These are phyloP conservation scores for Agonopterix alstromeriana DNA, from an alignment of 2,888 invertebrate genomes.

Conservation along the genomic window DNA sequence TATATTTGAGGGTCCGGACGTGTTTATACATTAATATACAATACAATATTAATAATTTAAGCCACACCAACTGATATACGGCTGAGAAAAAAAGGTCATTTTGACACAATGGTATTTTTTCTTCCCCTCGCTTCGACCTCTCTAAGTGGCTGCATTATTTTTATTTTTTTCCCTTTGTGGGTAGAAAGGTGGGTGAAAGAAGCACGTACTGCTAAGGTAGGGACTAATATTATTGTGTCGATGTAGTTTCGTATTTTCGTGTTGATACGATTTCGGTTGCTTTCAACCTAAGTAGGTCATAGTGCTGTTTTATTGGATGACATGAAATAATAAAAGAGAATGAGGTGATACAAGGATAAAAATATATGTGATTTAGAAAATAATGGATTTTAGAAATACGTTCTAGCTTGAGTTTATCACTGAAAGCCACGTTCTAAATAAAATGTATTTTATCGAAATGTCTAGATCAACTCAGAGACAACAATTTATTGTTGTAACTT, in stretches of 20 bases:
- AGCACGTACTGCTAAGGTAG: constrained; percentile 19
- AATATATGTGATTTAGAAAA: too few relatives aligned
- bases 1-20: constrained; percentile 6
- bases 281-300: too few relatives aligned
- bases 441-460: too few relatives aligned
- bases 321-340: too few relatives aligned
- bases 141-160: constrained; percentile 11
- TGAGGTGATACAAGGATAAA: too few relatives aligned
- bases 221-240: constrained; percentile 14
- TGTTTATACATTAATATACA: constrained; percentile 7
- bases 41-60: constrained; percentile 16
- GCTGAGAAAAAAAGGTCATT: constrained; percentile 23
- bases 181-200: constrained; percentile 13
- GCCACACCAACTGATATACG: constrained; percentile 18
- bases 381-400: too few relatives aligned
- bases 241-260: constrained; percentile 1
- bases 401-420: too few relatives aligned
- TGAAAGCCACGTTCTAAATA: too few relatives aligned
- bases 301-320: too few relatives aligned
- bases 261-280: constrained; percentile 1
- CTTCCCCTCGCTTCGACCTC: constrained; percentile 17
- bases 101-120: constrained; percentile 27
- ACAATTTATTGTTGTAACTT: too few relatives aligned
- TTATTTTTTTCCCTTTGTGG: constrained; percentile 9
- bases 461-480: too few relatives aligned